A percentile compares a stretch with the other conserved stretches of the same genome.
These are phyloP conservation scores for Adineta ricciae DNA, from an alignment of 2,888 invertebrate species.

Conservation along the genomic window DNA sequence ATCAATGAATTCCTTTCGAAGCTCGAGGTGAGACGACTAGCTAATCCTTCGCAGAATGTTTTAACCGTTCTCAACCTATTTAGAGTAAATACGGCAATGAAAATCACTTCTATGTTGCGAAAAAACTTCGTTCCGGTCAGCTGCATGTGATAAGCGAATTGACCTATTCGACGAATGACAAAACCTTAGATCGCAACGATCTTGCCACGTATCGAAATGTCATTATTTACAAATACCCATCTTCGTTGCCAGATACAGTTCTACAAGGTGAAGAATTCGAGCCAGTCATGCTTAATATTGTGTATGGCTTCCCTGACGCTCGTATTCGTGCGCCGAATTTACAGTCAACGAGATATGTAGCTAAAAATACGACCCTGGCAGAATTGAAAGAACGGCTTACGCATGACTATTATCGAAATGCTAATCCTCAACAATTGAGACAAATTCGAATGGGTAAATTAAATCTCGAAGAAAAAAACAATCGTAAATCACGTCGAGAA, in stretches of 20 bases:
- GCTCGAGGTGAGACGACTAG: neutral
- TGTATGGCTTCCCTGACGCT: neutral
- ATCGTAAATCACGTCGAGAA: neutral
- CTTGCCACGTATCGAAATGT: neutral
- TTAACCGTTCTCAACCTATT: neutral
- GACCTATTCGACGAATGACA: neutral
- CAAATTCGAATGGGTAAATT: slow-evolving; percentile 16
- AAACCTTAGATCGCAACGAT: neutral
- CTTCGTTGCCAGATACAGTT: neutral
- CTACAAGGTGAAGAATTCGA: slow-evolving; percentile 11
- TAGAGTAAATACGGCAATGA: neutral
- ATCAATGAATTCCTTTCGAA: neutral
- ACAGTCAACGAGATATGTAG: neutral
- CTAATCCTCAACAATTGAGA: neutral
- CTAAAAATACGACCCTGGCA: neutral
- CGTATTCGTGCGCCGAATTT: neutral
- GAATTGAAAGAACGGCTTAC: neutral
- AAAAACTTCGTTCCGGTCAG: slow-evolving; percentile 17
- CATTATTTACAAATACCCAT: neutral
- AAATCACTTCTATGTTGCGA: slow-evolving; percentile 7
- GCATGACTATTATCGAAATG: neutral
- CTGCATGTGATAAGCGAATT: neutral
- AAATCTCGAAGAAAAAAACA: slow-evolving; percentile 18
- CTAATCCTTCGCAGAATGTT: no score
- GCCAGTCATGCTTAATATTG: neutral